Conservation (phyloP, 2,797 vertebrate genomes). For the Gobionotothen gibberifrons region DNA sequence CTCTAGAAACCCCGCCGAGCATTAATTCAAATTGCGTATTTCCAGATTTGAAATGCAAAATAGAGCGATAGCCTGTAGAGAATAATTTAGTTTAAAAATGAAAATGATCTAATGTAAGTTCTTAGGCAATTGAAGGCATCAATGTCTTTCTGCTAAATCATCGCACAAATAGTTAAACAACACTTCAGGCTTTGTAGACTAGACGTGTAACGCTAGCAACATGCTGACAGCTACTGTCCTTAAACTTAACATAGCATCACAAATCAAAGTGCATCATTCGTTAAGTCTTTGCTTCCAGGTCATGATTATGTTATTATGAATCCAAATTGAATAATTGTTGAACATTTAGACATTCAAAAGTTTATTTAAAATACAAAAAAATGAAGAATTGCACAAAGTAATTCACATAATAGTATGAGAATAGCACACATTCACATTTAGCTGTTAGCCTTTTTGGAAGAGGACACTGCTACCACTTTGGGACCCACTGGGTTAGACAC, state of each 20-base stretch:
- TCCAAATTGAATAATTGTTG: slow-evolving; percentile 1
- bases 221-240: neutral
- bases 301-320: neutral
- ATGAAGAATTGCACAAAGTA: neutral
- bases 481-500: slow-evolving; percentile 2
- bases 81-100: neutral
- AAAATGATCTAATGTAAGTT: neutral
- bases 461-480: neutral
- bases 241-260: neutral
- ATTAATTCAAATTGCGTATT: neutral
- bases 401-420: neutral
- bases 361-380: neutral
- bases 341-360: neutral
- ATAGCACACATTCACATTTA: neutral
- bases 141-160: neutral
- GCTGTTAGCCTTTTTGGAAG: neutral
- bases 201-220: neutral
- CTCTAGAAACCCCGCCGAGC: neutral
- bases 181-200: neutral
- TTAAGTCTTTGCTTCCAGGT: neutral
- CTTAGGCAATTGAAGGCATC: neutral
- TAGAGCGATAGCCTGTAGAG: too few species aligned
- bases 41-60: neutral
- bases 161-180: neutral
- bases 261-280: neutral